A percentile compares a stretch with the other conserved stretches of the same genome.
Evolutionary conservation across 2,113 vertebrate genomes (phyloP).

Genomic region (Synodontis membranacea): DNA sequence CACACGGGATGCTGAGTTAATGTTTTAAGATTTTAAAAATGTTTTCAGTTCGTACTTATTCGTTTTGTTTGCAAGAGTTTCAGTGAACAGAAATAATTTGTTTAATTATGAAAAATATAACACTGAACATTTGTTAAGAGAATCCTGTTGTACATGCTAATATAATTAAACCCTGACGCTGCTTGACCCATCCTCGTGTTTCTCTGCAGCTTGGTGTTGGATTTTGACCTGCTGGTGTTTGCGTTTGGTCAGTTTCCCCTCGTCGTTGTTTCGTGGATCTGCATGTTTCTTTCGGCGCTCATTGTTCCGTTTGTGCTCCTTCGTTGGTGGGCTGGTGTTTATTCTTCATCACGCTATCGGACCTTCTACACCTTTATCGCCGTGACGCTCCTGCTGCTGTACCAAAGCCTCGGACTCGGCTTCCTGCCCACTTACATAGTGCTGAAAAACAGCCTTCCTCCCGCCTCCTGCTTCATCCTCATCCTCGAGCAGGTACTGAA

Average conservation of each 20-base stretch:
- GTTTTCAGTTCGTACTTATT: no score
- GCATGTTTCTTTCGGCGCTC: slow-evolving; percentile 86
- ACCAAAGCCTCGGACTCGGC: slow-evolving; percentile 82
- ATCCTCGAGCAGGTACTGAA: slow-evolving; percentile 86
- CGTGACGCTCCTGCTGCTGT: slow-evolving; percentile 76
- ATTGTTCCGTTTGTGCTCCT: slow-evolving; percentile 83
- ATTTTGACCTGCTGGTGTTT: slow-evolving; percentile 88
- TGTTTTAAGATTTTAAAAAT: no score
- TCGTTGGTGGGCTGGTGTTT: slow-evolving; percentile 79
- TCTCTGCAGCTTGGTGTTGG: slow-evolving; percentile 82
- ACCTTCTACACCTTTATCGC: slow-evolving; percentile 68
- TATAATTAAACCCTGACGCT: no score
- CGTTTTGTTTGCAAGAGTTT: no score
- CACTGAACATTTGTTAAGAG: no score
- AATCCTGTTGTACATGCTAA: no score
- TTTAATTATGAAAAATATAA: no score
- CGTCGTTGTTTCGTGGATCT: slow-evolving; percentile 84
- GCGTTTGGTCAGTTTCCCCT: slow-evolving; percentile 85
- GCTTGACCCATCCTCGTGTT: not conserved
- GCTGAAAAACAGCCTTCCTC: slow-evolving; percentile 79
- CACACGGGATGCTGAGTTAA: not conserved
- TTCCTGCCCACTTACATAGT: slow-evolving; percentile 81
- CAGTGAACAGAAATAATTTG: no score
- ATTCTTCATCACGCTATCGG: slow-evolving; percentile 68
- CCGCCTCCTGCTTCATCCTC: slow-evolving; percentile 86